Evolutionary conservation across 2,113 vertebrate genomes (phyloP).

Genomic region (Osmerus mordax): DNA sequence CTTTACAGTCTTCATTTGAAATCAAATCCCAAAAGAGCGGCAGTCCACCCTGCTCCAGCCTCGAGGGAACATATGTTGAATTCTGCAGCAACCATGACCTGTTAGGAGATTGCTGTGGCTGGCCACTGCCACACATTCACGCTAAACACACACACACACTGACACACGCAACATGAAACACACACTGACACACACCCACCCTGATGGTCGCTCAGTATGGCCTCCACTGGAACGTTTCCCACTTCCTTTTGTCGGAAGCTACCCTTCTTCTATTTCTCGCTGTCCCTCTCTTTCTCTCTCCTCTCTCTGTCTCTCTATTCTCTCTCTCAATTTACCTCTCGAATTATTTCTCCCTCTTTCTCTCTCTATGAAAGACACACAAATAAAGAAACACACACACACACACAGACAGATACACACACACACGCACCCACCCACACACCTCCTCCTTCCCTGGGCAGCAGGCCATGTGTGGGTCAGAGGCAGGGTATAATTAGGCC

Average conservation of each 20-base stretch:
- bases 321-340: neutral
- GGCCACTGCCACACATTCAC: neutral
- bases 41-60: too few relatives aligned
- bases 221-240: neutral
- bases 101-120: neutral
- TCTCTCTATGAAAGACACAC: neutral
- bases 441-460: constrained; percentile 1
- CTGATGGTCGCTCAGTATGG: neutral
- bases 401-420: neutral
- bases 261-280: neutral
- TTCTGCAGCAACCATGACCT: neutral
- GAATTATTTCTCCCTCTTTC: neutral
- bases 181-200: neutral
- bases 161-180: neutral
- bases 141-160: neutral
- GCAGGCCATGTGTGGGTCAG: constrained; percentile 1
- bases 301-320: neutral
- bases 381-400: neutral
- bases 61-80: neutral
- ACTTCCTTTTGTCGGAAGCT: constrained; percentile 1
- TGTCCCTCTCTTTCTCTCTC: neutral
- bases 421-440: neutral
- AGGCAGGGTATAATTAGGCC: neutral
- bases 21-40: too few relatives aligned
- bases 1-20: too few relatives aligned